Evolutionary conservation across 2,797 vertebrate genomes (phyloP).

Genomic region (Acomys russatus): DNA sequence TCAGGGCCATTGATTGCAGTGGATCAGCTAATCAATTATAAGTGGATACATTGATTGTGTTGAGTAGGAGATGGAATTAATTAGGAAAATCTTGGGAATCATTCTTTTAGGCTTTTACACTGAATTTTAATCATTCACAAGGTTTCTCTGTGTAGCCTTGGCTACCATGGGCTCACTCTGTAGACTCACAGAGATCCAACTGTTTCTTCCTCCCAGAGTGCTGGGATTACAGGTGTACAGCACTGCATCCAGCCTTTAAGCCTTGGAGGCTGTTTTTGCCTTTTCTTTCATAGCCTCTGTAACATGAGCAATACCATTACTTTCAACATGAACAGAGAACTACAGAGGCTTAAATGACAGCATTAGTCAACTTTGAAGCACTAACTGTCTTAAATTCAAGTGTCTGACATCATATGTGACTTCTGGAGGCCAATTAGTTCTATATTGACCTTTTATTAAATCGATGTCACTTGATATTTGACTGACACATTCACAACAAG

Average conservation of each 20-base stretch:
- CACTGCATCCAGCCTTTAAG: background rate
- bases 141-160: no score
- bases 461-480: conserved; percentile 14
- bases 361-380: conserved; percentile 33
- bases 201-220: no score
- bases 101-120: conserved; percentile 13
- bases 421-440: conserved; percentile 5
- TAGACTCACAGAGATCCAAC: no score
- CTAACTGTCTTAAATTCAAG: conserved; percentile 30
- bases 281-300: background rate
- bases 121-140: background rate
- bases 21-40: conserved; percentile 29
- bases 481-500: conserved; percentile 16
- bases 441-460: conserved; percentile 2
- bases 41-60: background rate
- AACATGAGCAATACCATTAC: conserved; percentile 25
- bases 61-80: conserved; percentile 21
- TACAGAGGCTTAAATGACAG: background rate
- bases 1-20: background rate
- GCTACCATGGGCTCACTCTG: no score
- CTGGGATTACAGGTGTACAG: no score
- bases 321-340: conserved; percentile 63
- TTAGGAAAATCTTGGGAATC: background rate
- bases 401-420: background rate
- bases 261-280: conserved; percentile 3